A percentile compares a stretch with the other conserved stretches of the same genome.
phyloP scores from a whole-genome alignment of 2,888 invertebrate species.

The Andricus quercusramuli region DNA sequence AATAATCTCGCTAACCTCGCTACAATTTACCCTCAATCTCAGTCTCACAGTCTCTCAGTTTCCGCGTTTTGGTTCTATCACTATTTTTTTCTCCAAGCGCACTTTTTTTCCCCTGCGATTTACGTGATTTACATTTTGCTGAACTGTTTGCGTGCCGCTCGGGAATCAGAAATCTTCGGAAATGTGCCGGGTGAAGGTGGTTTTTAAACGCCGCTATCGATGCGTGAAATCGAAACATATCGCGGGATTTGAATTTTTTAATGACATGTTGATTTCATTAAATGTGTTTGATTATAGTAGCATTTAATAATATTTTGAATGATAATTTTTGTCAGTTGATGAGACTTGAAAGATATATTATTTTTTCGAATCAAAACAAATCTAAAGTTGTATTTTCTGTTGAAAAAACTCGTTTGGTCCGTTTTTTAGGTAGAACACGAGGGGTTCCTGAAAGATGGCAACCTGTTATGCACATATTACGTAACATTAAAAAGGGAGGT shows the following conservation, averaged over 20 bases:
- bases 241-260: background rate
- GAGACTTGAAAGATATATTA: background rate
- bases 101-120: background rate
- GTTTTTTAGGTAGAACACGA: background rate
- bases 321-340: background rate
- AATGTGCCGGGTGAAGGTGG: background rate
- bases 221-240: too few species aligned
- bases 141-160: background rate
- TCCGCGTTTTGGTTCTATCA: background rate
- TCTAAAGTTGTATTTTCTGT: background rate
- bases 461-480: background rate
- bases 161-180: background rate
- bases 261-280: background rate
- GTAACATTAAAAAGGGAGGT: too few species aligned
- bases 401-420: background rate
- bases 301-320: background rate
- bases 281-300: background rate
- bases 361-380: background rate
- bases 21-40: background rate
- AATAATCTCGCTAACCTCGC: background rate
- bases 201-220: background rate
- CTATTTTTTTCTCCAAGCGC: background rate
- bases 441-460: background rate
- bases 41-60: background rate
- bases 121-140: constrained; percentile 33